A percentile compares a stretch with the other conserved stretches of the same genome.
phyloP scores from a whole-genome alignment of 2,888 invertebrate species.

The Hololepta plana region DNA sequence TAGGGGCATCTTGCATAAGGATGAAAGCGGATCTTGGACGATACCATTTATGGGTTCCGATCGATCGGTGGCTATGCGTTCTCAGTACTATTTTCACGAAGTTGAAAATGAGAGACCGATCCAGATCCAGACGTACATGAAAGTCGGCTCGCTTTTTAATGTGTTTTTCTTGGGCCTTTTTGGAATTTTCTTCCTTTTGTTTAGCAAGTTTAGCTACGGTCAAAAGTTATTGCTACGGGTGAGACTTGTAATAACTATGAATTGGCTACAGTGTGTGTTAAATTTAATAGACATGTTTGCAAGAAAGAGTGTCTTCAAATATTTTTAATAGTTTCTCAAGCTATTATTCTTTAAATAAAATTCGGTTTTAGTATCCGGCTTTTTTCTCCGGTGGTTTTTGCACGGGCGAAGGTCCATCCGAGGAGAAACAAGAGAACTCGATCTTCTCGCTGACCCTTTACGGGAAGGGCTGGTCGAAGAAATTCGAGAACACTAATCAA shows the following conservation, averaged over 20 bases:
- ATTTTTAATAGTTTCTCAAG: too few species aligned
- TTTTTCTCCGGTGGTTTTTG: conserved; percentile 55
- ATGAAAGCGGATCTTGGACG: conserved; percentile 11
- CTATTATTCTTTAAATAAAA: too few species aligned
- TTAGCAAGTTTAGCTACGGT: conserved; percentile 41
- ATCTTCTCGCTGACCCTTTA: conserved; percentile 50
- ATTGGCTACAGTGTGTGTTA: too few species aligned
- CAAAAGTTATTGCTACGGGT: conserved; percentile 45
- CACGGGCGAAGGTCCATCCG: conserved; percentile 45
- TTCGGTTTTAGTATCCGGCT: conserved; percentile 14
- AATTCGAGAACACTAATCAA: conserved; percentile 34
- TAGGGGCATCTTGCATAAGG: conserved; percentile 11
- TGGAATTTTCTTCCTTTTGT: conserved; percentile 39
- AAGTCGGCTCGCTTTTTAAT: conserved; percentile 29
- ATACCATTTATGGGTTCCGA: conserved; percentile 73
- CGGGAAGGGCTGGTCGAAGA: conserved; percentile 64
- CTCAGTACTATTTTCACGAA: conserved; percentile 59
- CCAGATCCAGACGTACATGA: conserved; percentile 55
- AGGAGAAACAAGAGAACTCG: conserved; percentile 37
- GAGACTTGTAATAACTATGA: conserved; percentile 10
- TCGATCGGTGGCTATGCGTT: conserved; percentile 60
- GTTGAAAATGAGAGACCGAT: conserved; percentile 51
- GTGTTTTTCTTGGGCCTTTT: conserved; percentile 33
- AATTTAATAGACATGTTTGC: too few species aligned
- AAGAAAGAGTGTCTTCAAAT: too few species aligned